Base-by-base conservation (phyloP, 2,797 vertebrate species). In the Pseudochaenichthys georgianus region DNA sequence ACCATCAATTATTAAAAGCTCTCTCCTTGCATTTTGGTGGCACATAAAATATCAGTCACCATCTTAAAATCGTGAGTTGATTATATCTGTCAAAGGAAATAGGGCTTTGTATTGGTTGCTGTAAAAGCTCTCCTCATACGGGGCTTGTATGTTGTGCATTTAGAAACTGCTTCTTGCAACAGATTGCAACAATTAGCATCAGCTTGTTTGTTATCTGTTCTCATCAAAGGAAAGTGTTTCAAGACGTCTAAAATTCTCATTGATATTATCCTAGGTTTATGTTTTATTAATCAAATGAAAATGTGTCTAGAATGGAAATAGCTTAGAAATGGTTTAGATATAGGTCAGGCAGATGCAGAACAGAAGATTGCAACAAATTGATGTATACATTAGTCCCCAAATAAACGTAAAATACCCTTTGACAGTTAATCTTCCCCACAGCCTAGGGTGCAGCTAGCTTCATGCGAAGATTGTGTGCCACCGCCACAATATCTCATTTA, bases 1-100 rank as follows among this genome's bases (percentile, higher is more conserved):
- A 78, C 92, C 95, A 98, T 99, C 96, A 98, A 98, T 98, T 97
- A 99, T 99, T 99, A 95, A 99, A 94, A 91, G 92, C 90, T 88
- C 96, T 96, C 95, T 96, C 94, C 89, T 85, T 96, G 96, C 96
- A 94, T 96, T 95, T 97, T 96, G 96, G 94, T 95, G 94, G 91
- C 94, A 93, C 92, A 96, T 95, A 90, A 92, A 93, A 96, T 95
- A 94, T 94, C 93, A 90, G 94, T 95, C 95, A 94, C 94, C 92
- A 62, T 95, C 94, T 95, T 93, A 94, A 19, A 94, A 91, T 93
- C 93, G 94, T 88, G 84, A 86, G 94, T 96, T 96, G 90, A 94
- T 94, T 62, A 77, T 95, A 94, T 95, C 88, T 82, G 94, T 93
- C 94, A 95, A 90, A 96, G 93, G 92, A 95, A 95, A 95, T 95